Base-by-base conservation (phyloP, 2,797 vertebrate species). In the Harpagifer antarcticus region DNA sequence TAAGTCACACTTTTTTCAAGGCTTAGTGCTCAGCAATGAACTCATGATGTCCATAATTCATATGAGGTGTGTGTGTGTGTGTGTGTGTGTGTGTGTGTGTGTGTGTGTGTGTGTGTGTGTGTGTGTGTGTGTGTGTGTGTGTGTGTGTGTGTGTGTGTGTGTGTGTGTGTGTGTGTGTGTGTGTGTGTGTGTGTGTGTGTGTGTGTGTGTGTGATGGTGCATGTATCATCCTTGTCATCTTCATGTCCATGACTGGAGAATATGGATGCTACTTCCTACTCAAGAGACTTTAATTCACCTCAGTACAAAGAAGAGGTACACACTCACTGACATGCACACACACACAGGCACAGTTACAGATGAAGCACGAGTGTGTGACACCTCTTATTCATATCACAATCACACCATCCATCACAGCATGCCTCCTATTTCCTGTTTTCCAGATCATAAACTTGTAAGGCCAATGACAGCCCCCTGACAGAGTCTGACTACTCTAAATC, bases 201-300 rank as follows among this genome's bases (percentile, higher is more conserved):
- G 40, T 63, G 49, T 82, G 68, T 59, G 70, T 73, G 68, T 37
- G 65, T 20, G 62, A 23, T 23, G 66, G 47, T 79, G 68, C 64
- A 57, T 81, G 75, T 76, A 76, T 90, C 75, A 80, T 89, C 68
- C 64, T 78, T 72, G 74, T 92, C 90, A 91, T 83, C 82, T 27
- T 27, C 23, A 91, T 95, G 85, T 94, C 93, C 85, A 87, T 93
- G 85, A 93, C 86, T 89, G 92, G 94, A 93, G 93, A 94, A 95
- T 92, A 92, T 94, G 93, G 94, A 95, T 79, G 79, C 77, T 85
- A 40, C 86, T 83, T 77, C 92, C 94, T 68, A 88, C 92, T 93
- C 95, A 95, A 91, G 93, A 95, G 82, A 95, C 88, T 94, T 84
- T 94, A 92, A 94, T 91, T 92, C 93, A 95, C 84, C 91, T 95